Base-by-base conservation (phyloP, 2,113 vertebrate species). In the Hucho hucho region DNA sequence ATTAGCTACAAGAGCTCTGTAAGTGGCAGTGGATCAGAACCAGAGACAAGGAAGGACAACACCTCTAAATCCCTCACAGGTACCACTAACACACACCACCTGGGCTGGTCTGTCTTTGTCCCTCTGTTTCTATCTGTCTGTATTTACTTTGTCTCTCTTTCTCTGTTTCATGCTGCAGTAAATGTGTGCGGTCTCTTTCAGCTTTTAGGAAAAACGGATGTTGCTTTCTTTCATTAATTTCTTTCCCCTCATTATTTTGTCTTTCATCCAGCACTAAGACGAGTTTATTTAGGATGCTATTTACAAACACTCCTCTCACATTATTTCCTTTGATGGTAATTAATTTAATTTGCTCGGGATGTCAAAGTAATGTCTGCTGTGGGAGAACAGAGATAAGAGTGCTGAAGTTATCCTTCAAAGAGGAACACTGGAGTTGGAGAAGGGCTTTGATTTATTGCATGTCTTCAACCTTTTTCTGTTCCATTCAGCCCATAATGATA, bases 1-100 rank as follows among this genome's bases (percentile, higher is more conserved):
- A 92, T 93, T 93, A 93, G 91, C 92, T 89, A 89, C 84, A 92
- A 91, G 92, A 90, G 89, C 87, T 81, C 89, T 75, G 79, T 92
- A 89, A 87, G 75, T 90, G 89, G 82, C 89, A 89, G 89, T 87
- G 90, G 90, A 93, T 85, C 89, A 86, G 89, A 73, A 80, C 87
- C 90, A 82, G 72, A 82, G 77, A 80, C 87, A 87, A 88, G 89
- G 87, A 87, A 86, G 86, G 89, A 88, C 90, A 88, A 77, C 90
- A 86, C 81, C 72, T 86, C 90, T 90, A 92, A 91, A 91, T 82
- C 92, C 75, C 89, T 84, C 85, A 90, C 90, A 94, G 93, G 93
- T 93, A 93, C 91, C 90, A 78, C 5, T 75, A 85, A 89, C 79
- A 77, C 7, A 83, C 87, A 84, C 58, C 58, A 11, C n/a, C 72